Evolutionary conservation across 1,140 invertebrate genomes (phyloP), one percentile per base, ranked within the genome.

Genomic region (Prorops nasuta): DNA sequence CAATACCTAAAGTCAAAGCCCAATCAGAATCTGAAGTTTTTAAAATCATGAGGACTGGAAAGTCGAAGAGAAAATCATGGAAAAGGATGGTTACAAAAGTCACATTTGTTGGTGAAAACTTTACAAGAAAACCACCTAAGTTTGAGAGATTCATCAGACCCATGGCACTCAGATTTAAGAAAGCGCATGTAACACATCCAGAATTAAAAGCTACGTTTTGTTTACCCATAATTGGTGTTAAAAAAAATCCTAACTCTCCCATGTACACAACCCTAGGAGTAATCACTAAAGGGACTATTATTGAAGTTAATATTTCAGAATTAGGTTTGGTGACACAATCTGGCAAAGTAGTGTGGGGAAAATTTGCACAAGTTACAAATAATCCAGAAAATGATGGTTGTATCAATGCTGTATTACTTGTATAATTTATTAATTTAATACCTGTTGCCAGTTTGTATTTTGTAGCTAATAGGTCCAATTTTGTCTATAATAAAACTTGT

Each of bases 371-470:
- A 77, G 96, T 99, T 12, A 98, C 96, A 0, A 99, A 99, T 74
- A 96, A 98, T 80, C 98, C 98, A 6, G 98, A 99, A 77, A 99
- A 99, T 81, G 98, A 99, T 86, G 98, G 98, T 20, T 98, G 96
- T 72, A 98, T 99, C 38, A 99, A 99, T 86, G 96, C 96, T 72
- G 92, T 99, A 50, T 80, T 99, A 38, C 82, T 99, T 67, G 91
- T 98, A 58, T 99, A 87, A 89, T 57, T 64, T 2, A 19, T 42
- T 18, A 24, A 8, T 16, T n/a, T n/a, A n/a, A n/a, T n/a, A n/a
- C n/a, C n/a, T n/a, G n/a, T n/a, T n/a, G n/a, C n/a, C n/a, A n/a
- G n/a, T n/a, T n/a, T n/a, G n/a, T n/a, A n/a, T n/a, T n/a, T n/a
- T n/a, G n/a, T n/a, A n/a, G n/a, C n/a, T n/a, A n/a, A n/a, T n/a